Conservation (phyloP, 2,888 invertebrate species). For the Lochmaea crataegi region DNA sequence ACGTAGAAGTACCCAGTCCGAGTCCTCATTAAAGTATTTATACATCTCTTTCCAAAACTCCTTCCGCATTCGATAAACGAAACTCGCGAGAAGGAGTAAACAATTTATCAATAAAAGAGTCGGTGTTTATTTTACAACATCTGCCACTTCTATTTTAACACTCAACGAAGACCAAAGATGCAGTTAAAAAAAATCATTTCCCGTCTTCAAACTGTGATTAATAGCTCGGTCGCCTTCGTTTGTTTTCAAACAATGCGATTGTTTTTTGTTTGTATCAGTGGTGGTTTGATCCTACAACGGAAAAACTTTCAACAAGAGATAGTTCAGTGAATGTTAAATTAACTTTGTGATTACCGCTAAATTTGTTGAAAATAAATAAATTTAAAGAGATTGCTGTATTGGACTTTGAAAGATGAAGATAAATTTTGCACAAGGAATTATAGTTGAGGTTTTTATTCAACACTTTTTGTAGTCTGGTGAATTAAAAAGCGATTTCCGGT, state of each 20-base stretch:
- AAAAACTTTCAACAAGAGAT: not conserved
- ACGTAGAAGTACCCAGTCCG: not conserved
- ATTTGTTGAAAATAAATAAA: not conserved
- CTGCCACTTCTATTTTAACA: slow-evolving; percentile 29
- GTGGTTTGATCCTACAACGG: slow-evolving; percentile 4
- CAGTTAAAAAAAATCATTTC: slow-evolving; percentile 28
- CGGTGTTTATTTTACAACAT: slow-evolving; percentile 23
- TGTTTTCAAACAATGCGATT: slow-evolving; percentile 25
- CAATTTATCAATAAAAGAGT: slow-evolving; percentile 6
- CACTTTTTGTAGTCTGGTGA: not conserved
- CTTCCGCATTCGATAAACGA: not conserved
- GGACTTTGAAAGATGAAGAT: too few species aligned
- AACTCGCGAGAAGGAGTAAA: not conserved
- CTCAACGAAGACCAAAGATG: slow-evolving; percentile 14
- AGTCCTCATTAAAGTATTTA: not conserved
- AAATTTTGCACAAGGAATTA: too few species aligned
- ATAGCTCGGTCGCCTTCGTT: slow-evolving; percentile 18
- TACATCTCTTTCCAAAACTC: not conserved
- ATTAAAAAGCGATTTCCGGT: too few species aligned
- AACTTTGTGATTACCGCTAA: not conserved
- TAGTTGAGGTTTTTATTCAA: too few species aligned
- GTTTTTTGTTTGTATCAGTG: slow-evolving; percentile 17
- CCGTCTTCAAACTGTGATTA: slow-evolving; percentile 30
- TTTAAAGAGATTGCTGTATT: not conserved
- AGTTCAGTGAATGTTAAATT: not conserved